Evolutionary conservation across 2,888 invertebrate genomes (phyloP).

Genomic region (Amphipoea lucens): DNA sequence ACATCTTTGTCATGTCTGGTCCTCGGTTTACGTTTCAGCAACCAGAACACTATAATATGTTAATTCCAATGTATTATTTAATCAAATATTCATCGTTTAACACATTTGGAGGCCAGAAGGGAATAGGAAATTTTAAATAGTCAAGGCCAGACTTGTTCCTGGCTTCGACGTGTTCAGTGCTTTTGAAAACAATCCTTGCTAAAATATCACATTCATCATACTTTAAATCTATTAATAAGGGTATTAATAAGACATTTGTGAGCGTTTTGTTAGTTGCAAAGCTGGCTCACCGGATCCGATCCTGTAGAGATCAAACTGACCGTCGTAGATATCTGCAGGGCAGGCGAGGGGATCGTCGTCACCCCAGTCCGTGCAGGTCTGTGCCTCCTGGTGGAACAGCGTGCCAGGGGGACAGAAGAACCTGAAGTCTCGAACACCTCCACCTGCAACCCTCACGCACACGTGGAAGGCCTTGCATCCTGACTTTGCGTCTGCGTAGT

Average conservation of each 20-base stretch:
- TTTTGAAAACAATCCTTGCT: background rate
- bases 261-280: constrained; percentile 86
- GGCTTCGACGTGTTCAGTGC: background rate
- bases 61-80: background rate
- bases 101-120: background rate
- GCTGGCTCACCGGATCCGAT: constrained; percentile 93
- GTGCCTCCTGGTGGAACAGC: constrained; percentile 97
- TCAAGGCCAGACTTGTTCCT: background rate
- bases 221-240: background rate
- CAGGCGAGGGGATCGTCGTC: constrained; percentile 94
- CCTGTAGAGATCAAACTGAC: constrained; percentile 96
- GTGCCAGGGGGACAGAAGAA: constrained; percentile 97
- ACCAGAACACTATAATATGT: background rate
- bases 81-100: background rate
- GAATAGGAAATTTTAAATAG: background rate
- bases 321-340: constrained; percentile 94
- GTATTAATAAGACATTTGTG: constrained; percentile 60
- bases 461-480: constrained; percentile 97
- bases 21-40: background rate
- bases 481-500: constrained; percentile 96
- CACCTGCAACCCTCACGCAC: constrained; percentile 95
- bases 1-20: background rate
- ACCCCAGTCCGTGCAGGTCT: constrained; percentile 97
- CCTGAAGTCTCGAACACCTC: constrained; percentile 94
- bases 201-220: background rate